Conservation (phyloP, 2,113 vertebrate species). For the Procapra przewalskii region DNA sequence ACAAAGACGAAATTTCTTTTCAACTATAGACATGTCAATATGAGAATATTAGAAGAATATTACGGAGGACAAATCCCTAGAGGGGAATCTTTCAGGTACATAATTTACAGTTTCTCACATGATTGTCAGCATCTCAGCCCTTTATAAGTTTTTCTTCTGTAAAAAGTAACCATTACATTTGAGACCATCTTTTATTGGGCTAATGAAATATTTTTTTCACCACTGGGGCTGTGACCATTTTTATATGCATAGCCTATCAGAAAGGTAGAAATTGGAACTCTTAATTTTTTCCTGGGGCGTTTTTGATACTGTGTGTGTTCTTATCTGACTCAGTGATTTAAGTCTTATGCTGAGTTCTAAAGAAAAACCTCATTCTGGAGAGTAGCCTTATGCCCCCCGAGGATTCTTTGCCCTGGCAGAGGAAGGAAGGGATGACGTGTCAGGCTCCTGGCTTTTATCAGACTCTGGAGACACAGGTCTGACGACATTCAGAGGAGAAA, state of each 20-base stretch:
- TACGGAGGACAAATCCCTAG: background rate
- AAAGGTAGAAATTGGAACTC: background rate
- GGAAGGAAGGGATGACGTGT: background rate
- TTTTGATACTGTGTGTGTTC: background rate
- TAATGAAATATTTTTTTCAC: background rate
- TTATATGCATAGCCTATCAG: background rate
- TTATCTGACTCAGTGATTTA: background rate
- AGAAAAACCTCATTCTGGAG: background rate
- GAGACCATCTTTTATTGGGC: background rate
- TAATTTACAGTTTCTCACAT: background rate
- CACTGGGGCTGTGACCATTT: background rate
- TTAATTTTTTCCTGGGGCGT: background rate
- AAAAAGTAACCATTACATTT: background rate
- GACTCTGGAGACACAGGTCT: slow-evolving; percentile 11
- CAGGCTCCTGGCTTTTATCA: background rate
- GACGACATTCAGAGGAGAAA: background rate
- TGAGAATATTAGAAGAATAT: background rate
- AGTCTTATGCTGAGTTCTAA: background rate
- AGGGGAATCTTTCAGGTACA: background rate
- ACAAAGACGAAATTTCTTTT: background rate
- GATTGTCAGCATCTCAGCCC: background rate
- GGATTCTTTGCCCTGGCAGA: background rate
- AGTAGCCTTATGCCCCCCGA: background rate
- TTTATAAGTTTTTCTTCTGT: background rate
- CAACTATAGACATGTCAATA: background rate